Percentiles rank a stretch among this genome's conserved stretches.
These are phyloP conservation scores for Myotis vivesi DNA, from an alignment of 2,797 vertebrate genomes.

Conservation along the genomic window DNA sequence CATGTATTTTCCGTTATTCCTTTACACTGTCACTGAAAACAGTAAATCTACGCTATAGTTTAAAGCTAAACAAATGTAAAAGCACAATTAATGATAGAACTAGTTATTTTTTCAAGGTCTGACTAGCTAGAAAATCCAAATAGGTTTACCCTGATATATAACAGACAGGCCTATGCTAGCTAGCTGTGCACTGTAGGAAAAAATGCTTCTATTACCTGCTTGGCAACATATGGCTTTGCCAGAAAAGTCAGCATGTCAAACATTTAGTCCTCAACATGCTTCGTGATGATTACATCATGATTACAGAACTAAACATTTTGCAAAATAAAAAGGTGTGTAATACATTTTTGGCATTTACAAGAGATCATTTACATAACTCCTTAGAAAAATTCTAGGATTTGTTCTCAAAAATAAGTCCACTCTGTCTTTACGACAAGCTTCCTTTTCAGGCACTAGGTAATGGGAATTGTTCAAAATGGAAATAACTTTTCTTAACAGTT, in stretches of 20 bases:
- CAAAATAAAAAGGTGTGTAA: background rate
- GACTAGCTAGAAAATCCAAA: background rate
- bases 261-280: background rate
- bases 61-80: constrained; percentile 22
- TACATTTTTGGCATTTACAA: background rate
- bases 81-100: background rate
- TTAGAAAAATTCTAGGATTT: background rate
- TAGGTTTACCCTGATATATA: background rate
- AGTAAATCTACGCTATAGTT: background rate
- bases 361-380: background rate
- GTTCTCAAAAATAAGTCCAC: background rate
- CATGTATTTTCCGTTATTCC: constrained; percentile 18
- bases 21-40: background rate
- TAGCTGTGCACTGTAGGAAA: background rate
- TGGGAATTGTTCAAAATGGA: background rate
- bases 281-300: background rate
- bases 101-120: constrained; percentile 43
- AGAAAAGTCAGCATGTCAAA: constrained; percentile 19
- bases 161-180: background rate
- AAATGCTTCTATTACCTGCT: background rate
- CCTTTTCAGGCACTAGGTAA: background rate
- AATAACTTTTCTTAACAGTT: background rate
- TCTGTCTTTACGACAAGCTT: background rate
- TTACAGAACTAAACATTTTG: background rate
- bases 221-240: constrained; percentile 9